Evolutionary conservation across 92 coral and sea anemone genomes (phyloP).

Genomic region (Epizoanthus illoricatus): DNA sequence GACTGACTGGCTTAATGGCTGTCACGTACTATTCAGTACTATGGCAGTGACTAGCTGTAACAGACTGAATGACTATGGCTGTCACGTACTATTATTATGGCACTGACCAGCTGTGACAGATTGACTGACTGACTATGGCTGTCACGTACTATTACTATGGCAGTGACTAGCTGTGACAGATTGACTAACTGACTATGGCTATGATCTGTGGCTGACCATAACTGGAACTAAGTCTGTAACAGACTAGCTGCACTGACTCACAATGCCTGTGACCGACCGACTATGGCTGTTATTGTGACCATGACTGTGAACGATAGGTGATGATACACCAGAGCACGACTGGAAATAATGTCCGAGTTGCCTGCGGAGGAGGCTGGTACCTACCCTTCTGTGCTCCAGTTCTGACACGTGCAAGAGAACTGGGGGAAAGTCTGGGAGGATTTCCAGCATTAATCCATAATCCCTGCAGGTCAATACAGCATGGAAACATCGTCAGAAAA

Average conservation of each 20-base stretch:
- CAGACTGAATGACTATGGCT: background rate
- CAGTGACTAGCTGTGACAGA: no score
- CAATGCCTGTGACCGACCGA: background rate
- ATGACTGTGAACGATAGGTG: no score
- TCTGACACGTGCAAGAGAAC: slow-evolving; percentile 79
- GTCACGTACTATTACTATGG: no score
- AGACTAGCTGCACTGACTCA: no score
- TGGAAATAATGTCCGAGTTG: background rate
- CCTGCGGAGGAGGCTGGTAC: background rate
- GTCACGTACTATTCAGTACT: no score
- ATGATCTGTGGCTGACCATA: no score
- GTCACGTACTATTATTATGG: no score
- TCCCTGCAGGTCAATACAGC: slow-evolving; percentile 49
- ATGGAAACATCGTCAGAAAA: background rate
- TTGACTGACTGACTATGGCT: no score
- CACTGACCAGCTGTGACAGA: no score
- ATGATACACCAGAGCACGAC: no score
- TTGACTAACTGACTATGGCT: background rate
- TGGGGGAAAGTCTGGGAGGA: slow-evolving; percentile 71
- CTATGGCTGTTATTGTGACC: background rate
- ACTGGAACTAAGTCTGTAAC: no score
- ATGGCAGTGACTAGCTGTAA: background rate
- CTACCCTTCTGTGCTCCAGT: slow-evolving; percentile 82
- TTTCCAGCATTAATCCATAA: slow-evolving; percentile 85
- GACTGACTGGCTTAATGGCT: no score